phyloP scores from a whole-genome alignment of 1,140 invertebrate genomes.

The Propsilocerus akamusi region DNA sequence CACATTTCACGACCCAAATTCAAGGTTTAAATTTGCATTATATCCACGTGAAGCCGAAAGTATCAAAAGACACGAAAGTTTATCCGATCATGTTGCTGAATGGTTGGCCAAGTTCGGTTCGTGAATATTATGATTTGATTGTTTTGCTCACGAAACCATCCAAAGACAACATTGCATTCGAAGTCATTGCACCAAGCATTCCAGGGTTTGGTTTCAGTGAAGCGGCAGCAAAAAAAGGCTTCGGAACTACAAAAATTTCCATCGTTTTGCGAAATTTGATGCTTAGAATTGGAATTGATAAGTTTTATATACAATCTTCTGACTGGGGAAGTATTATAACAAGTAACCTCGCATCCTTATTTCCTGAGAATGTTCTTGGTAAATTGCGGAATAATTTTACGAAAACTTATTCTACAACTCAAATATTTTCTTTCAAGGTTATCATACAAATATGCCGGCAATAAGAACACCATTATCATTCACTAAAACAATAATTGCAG shows the following conservation, averaged over 20 bases:
- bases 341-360: conserved; percentile 38
- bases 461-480: conserved; percentile 10
- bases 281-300: conserved; percentile 51
- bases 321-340: too few species aligned
- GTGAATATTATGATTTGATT: conserved; percentile 70
- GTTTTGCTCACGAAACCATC: conserved; percentile 40
- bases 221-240: conserved; percentile 36
- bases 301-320: conserved; percentile 70
- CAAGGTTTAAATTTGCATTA: conserved; percentile 59
- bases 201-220: conserved; percentile 63
- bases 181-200: conserved; percentile 59
- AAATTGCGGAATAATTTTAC: too few species aligned
- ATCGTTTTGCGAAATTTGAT: conserved; percentile 69
- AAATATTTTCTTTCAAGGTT: too few species aligned
- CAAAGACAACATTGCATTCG: conserved; percentile 47
- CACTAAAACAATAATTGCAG: conserved; percentile 29
- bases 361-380: conserved; percentile 46
- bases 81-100: conserved; percentile 59
- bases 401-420: too few species aligned
- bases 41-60: conserved; percentile 34
- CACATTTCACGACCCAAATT: conserved; percentile 53
- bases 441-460: conserved; percentile 44
- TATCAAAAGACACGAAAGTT: conserved; percentile 29
- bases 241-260: conserved; percentile 40
- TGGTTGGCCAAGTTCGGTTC: conserved; percentile 79